These are phyloP conservation scores for Oophaga pumilio DNA, from an alignment of 2,113 vertebrate species.

Conservation along the genomic window DNA sequence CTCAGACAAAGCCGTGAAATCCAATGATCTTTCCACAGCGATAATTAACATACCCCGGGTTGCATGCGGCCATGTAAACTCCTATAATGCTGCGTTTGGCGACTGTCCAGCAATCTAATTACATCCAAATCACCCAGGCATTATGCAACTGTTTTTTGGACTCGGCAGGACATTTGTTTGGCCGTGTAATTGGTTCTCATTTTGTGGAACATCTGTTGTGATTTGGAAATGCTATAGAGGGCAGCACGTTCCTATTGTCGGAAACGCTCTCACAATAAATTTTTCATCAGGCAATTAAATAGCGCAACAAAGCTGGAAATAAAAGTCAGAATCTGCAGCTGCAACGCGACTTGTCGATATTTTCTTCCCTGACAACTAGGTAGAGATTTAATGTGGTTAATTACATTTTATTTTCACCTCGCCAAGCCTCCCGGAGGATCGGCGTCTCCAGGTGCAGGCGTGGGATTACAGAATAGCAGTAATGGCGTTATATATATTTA, in stretches of 20 bases:
- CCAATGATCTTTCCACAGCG: not conserved
- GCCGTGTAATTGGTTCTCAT: conserved; percentile 39
- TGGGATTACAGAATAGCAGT: not conserved
- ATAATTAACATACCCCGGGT: not conserved
- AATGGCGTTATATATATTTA: not conserved
- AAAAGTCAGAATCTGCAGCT: conserved; percentile 1
- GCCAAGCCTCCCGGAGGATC: not conserved
- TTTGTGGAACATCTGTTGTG: conserved; percentile 30
- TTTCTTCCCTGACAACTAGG: not conserved
- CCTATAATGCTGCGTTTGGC: conserved; percentile 40
- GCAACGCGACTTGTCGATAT: not conserved
- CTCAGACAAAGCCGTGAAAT: not conserved
- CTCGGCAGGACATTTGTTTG: conserved; percentile 44
- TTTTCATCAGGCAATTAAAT: conserved; percentile 9
- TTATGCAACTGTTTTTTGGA: conserved; percentile 50
- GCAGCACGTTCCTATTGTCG: conserved; percentile 28
- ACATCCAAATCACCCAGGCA: conserved; percentile 33
- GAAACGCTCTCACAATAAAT: not conserved
- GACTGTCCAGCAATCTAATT: conserved; percentile 19
- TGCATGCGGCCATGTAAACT: conserved; percentile 10
- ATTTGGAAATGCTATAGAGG: conserved; percentile 33
- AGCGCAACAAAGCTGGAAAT: not conserved
- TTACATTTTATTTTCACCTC: not conserved
- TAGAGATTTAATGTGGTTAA: not conserved
- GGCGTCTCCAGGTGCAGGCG: not conserved